Evolutionary conservation across 2,888 invertebrate genomes (phyloP).

Genomic region (Thecocarcelia acutangulata): DNA sequence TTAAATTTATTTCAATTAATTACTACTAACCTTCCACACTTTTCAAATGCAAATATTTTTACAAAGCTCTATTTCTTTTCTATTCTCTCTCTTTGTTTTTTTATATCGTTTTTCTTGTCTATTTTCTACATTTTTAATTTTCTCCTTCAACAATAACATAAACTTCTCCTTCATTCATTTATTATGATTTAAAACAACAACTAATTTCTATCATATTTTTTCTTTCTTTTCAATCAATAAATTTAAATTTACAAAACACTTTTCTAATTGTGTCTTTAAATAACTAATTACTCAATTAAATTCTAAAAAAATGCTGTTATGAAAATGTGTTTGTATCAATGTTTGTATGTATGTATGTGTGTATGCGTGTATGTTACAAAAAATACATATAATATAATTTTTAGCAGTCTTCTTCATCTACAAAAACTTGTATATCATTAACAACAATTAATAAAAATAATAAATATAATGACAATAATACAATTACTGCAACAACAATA

Average conservation of each 20-base stretch:
- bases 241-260: slow-evolving; percentile 15
- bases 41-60: slow-evolving; percentile 62
- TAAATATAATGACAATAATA: slow-evolving; percentile 67
- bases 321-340: slow-evolving; percentile 18
- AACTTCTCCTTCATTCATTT: slow-evolving; percentile 8
- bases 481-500: slow-evolving; percentile 60
- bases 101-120: slow-evolving; percentile 60
- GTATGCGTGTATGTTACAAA: slow-evolving; percentile 25
- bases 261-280: slow-evolving; percentile 20
- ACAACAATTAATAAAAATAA: slow-evolving; percentile 62
- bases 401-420: slow-evolving; percentile 67
- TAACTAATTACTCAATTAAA: slow-evolving; percentile 21
- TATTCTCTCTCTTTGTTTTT: slow-evolving; percentile 58
- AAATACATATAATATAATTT: slow-evolving; percentile 48
- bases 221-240: slow-evolving; percentile 8
- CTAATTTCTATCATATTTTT: slow-evolving; percentile 9
- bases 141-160: not conserved
- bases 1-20: slow-evolving; percentile 6
- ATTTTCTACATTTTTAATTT: slow-evolving; percentile 39
- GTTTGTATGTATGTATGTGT: slow-evolving; percentile 4
- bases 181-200: slow-evolving; percentile 15
- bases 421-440: slow-evolving; percentile 66
- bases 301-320: slow-evolving; percentile 45
- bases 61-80: slow-evolving; percentile 52
- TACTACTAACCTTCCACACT: slow-evolving; percentile 39